Evolutionary conservation across 2,113 vertebrate species (phyloP).

Genomic region (Odobenus rosmarus): DNA sequence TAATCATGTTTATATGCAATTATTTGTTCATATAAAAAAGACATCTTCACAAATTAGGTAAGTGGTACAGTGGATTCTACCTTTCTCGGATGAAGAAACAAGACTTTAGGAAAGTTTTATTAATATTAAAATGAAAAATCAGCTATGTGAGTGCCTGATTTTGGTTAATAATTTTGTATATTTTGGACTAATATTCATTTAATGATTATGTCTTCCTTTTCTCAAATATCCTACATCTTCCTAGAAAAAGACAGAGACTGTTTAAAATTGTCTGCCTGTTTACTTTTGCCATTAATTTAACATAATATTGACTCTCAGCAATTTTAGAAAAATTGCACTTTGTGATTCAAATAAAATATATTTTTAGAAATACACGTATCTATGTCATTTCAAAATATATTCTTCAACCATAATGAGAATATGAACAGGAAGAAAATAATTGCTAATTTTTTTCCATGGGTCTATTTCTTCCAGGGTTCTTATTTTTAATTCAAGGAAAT

Average conservation of each 20-base stretch:
- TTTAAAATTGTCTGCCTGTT: constrained; percentile 46
- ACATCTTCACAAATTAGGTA: constrained; percentile 19
- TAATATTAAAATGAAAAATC: constrained; percentile 53
- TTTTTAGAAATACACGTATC: constrained; percentile 22
- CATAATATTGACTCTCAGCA: background rate
- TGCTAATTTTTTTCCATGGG: constrained; percentile 22
- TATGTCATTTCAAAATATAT: background rate
- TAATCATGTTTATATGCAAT: constrained; percentile 26
- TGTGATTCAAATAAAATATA: background rate
- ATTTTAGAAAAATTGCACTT: background rate
- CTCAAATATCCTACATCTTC: background rate
- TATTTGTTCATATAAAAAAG: constrained; percentile 6
- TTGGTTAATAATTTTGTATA: constrained; percentile 31
- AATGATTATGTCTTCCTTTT: constrained; percentile 26
- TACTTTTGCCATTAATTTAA: constrained; percentile 39
- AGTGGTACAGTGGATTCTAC: constrained; percentile 28
- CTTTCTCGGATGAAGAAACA: constrained; percentile 56
- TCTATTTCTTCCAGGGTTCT: background rate
- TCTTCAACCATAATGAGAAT: background rate
- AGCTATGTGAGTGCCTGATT: background rate
- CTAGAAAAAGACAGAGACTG: background rate
- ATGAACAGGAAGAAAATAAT: constrained; percentile 28
- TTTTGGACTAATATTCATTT: constrained; percentile 25
- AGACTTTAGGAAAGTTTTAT: background rate
- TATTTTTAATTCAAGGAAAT: constrained; percentile 37